Base-by-base conservation (phyloP, 2,888 invertebrate species). In the Tetragonisca angustula region DNA sequence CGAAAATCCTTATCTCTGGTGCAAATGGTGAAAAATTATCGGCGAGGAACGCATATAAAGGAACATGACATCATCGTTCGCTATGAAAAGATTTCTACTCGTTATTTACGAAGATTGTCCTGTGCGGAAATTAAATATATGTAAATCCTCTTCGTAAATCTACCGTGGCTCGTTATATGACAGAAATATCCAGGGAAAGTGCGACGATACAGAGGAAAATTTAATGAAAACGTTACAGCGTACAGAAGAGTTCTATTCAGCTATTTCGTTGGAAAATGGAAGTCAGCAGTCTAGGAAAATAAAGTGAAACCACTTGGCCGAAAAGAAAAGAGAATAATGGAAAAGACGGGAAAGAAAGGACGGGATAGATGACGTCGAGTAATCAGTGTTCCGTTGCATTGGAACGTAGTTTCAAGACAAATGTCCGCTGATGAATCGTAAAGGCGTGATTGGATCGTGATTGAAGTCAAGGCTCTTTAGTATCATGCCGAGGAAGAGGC, bases 401-500 rank as follows among this genome's bases (percentile, higher is more conserved):
- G 21, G 56, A 50, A 49, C 59, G 64, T 78, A 72, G 49, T 62
- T 49, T 62, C 56, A 74, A 80, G 81, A 64, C 73, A 64, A 80
- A 80, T 68, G 50, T 69, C 64, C 56, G 15, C 56, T 64, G 81
- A 81, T 43, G 62, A 81, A 81, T 73, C 21, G 73, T 21, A 59
- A 64, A 2, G 59, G 32, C 59, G 52, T 77, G 9, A 84, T 76
- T 52, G 61, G 73, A 54, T 67, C 75, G 27, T 36, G 77, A 68
- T 76, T 32, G 79, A 79, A 76, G 76, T 77, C 69, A 68, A 85
- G 52, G 76, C 27, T 79, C 71, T 85, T 79, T 68, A 64, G 79
- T 74, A 70, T 56, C 68, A 64, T 68, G 50, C 27, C 49, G 69
- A 65, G 43, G 52, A 62, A 78, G 50, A 61, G 65, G 27, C 72